Evolutionary conservation across 2,797 vertebrate genomes (phyloP).

Genomic region (Bucorvus abyssinicus): DNA sequence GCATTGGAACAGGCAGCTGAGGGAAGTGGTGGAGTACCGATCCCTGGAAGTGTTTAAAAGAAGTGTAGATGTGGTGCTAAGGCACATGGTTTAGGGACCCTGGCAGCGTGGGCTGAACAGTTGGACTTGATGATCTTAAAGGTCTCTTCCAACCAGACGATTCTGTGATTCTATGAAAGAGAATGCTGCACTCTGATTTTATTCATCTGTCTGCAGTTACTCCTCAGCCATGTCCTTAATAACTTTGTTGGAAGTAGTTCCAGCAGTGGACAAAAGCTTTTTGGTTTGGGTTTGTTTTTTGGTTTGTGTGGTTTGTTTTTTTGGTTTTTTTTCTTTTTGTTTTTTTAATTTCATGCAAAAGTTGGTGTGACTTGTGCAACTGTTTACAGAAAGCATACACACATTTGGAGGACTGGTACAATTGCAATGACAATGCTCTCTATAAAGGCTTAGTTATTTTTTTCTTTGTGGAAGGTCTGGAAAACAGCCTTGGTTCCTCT

Average conservation of each 20-base stretch:
- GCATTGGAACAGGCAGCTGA: too few relatives aligned
- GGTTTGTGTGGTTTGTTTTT: too few relatives aligned
- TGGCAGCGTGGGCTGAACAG: too few relatives aligned
- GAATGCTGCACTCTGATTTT: neutral
- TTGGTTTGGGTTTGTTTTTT: too few relatives aligned
- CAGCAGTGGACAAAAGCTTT: neutral
- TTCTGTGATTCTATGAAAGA: too few relatives aligned
- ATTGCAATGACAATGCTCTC: neutral
- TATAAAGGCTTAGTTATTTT: neutral
- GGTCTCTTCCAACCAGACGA: too few relatives aligned
- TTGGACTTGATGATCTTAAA: too few relatives aligned
- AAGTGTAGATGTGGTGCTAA: too few relatives aligned
- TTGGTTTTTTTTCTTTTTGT: too few relatives aligned
- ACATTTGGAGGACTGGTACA: neutral
- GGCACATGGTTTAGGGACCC: too few relatives aligned
- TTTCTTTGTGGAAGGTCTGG: neutral
- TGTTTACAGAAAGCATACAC: neutral
- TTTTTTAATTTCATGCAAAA: neutral
- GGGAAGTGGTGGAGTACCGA: too few relatives aligned
- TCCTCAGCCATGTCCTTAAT: neutral
- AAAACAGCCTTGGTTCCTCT: neutral
- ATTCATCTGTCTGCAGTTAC: neutral
- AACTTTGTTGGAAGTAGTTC: neutral
- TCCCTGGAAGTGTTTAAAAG: too few relatives aligned
- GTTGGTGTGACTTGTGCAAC: neutral